Percentiles rank a stretch among this genome's conserved stretches.
phyloP scores from a whole-genome alignment of 2,888 invertebrate genomes.

The Ichneumoninae sp. region DNA sequence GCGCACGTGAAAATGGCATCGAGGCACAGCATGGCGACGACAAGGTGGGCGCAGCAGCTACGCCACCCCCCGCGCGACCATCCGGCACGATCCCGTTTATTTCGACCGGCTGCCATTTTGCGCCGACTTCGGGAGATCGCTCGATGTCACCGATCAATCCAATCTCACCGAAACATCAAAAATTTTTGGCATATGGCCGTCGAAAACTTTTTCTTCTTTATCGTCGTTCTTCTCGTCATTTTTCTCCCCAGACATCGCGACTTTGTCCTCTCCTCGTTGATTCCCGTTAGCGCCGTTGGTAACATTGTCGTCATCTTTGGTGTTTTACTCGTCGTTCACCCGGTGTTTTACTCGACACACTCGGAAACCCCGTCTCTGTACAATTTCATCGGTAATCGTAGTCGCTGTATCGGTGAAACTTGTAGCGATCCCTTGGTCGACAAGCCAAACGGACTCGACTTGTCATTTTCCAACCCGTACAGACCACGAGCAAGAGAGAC shows the following conservation, averaged over 20 bases:
- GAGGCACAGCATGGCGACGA: slow-evolving; percentile 73
- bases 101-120: slow-evolving; percentile 59
- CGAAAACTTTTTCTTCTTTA: slow-evolving; percentile 26
- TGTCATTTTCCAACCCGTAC: neutral
- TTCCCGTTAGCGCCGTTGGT: neutral
- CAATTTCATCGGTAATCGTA: neutral
- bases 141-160: slow-evolving; percentile 22
- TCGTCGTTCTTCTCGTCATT: slow-evolving; percentile 34
- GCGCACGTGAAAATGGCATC: slow-evolving; percentile 73
- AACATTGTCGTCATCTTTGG: neutral
- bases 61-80: slow-evolving; percentile 19
- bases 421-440: neutral
- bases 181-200: slow-evolving; percentile 2
- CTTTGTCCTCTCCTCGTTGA: slow-evolving; percentile 23
- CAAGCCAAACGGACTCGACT: neutral
- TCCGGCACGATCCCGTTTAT: slow-evolving; percentile 49
- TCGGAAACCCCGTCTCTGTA: neutral
- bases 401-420: neutral
- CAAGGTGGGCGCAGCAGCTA: slow-evolving; percentile 53
- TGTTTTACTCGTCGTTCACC: neutral
- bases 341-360: no score
- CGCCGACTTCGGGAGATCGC: slow-evolving; percentile 25
- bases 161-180: slow-evolving; percentile 62
- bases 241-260: neutral
- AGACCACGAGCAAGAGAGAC: neutral